These are phyloP conservation scores for Oligia latruncula DNA, from an alignment of 2,888 invertebrate genomes.

Conservation along the genomic window DNA sequence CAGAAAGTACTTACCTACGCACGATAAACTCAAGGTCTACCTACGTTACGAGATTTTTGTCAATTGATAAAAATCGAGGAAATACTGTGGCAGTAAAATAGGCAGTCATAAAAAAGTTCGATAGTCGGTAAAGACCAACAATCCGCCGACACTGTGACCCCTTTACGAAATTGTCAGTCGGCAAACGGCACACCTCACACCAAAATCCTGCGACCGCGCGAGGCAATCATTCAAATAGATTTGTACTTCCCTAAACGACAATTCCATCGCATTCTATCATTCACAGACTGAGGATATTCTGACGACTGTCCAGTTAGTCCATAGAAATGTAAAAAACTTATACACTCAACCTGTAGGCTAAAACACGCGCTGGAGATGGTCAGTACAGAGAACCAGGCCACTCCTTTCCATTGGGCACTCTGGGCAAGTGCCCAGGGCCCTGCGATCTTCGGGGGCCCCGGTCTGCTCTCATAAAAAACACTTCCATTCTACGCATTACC, in stretches of 20 bases:
- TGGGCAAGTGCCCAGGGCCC: no score
- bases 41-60: constrained; percentile 8
- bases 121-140: not conserved
- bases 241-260: not conserved
- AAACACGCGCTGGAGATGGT: not conserved
- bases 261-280: not conserved
- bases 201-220: not conserved
- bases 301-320: not conserved
- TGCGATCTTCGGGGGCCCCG: no score
- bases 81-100: not conserved
- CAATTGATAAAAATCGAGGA: constrained; percentile 14
- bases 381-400: not conserved
- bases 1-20: constrained; percentile 21
- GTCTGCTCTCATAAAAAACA: no score
- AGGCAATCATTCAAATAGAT: not conserved
- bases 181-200: not conserved
- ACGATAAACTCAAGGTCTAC: constrained; percentile 8
- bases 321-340: not conserved
- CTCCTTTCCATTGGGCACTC: no score
- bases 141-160: not conserved
- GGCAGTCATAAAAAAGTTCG: not conserved
- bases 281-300: not conserved
- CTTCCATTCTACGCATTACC: no score
- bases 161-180: not conserved
- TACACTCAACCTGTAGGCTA: not conserved